These are phyloP conservation scores for Zaprionus capensis DNA, from an alignment of 1,140 invertebrate genomes.

Conservation along the genomic window DNA sequence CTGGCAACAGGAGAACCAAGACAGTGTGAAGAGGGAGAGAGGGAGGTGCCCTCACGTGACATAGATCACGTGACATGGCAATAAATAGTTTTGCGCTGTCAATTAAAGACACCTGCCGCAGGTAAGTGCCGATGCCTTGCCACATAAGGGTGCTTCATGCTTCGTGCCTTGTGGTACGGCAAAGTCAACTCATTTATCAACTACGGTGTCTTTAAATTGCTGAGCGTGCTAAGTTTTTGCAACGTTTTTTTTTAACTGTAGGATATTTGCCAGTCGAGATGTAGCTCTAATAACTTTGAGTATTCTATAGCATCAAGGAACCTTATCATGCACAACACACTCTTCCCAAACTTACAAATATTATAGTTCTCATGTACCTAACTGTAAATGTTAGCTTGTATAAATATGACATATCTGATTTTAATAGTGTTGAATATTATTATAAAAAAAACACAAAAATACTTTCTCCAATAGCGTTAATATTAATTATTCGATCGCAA, in stretches of 20 bases:
- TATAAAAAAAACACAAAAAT: too few relatives aligned
- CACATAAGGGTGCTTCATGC: slow-evolving; percentile 4
- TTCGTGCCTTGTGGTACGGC: background rate
- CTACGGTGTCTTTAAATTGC: background rate
- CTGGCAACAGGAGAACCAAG: background rate
- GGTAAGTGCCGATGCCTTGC: background rate
- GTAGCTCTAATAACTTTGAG: too few relatives aligned
- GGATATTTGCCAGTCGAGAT: too few relatives aligned
- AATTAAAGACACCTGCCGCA: slow-evolving; percentile 76
- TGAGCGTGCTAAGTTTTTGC: background rate
- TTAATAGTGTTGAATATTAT: too few relatives aligned
- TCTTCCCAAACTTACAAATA: too few relatives aligned
- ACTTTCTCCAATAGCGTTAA: too few relatives aligned
- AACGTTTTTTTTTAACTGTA: background rate
- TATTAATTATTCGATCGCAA: too few relatives aligned
- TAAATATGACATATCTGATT: too few relatives aligned
- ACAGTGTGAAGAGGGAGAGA: background rate
- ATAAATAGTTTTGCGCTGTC: slow-evolving; percentile 76
- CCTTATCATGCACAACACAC: too few relatives aligned
- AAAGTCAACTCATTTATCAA: slow-evolving; percentile 6
- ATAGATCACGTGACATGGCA: slow-evolving; percentile 76
- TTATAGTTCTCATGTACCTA: too few relatives aligned
- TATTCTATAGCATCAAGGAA: too few relatives aligned
- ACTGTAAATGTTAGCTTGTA: too few relatives aligned
- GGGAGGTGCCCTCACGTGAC: slow-evolving; percentile 30